Evolutionary conservation across 2,888 invertebrate species (phyloP), one percentile per base, ranked within the genome.

Genomic region (Erannis defoliaria): DNA sequence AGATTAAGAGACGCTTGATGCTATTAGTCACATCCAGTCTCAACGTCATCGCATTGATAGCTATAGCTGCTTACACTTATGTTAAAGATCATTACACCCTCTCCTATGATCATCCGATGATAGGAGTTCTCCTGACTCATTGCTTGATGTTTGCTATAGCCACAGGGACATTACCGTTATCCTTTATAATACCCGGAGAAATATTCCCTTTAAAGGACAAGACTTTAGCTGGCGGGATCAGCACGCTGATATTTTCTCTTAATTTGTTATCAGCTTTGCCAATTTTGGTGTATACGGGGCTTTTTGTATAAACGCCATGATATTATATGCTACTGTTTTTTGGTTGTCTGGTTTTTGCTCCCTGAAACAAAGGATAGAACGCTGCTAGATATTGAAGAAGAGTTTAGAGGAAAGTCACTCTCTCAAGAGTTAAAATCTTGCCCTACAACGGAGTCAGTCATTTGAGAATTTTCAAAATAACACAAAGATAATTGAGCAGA

Each of bases 291-390:
- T 46, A 18, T 16, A 46, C n/a, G 14, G 45, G 1, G 18, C 29
- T 18, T 31, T 46, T 29, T 14, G 5, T 29, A 31, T 46, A 10
- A 29, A 31, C 5, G 29, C 45, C 18, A 14, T 10, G 5, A 14
- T 46, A 10, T 18, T 46, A 18, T 46, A 18, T 5, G 6, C 18
- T 46, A 46, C 29, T 46, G 45, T 1, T 14, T 46, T 16, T 5
- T 31, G 12, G 51, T 51, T 1, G 51, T 37, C 3, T 37, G 51
- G 51, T 18, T 37, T 16, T 10, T 51, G 1, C 38, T 51, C 1
- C 51, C 51, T 8, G 51, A 51, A 23, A 51, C 51, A 5, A 51
- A 51, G 14, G 51, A 51, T 23, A 51, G 38, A 18, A 51, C 38
- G 5, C n/a, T 51, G n/a, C 51, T 29, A 38, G 51, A 51, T 9